A percentile compares a stretch with the other conserved stretches of the same genome.
Conservation (phyloP, 2,888 invertebrate genomes). For the Acanthosepion pharaonis region DNA sequence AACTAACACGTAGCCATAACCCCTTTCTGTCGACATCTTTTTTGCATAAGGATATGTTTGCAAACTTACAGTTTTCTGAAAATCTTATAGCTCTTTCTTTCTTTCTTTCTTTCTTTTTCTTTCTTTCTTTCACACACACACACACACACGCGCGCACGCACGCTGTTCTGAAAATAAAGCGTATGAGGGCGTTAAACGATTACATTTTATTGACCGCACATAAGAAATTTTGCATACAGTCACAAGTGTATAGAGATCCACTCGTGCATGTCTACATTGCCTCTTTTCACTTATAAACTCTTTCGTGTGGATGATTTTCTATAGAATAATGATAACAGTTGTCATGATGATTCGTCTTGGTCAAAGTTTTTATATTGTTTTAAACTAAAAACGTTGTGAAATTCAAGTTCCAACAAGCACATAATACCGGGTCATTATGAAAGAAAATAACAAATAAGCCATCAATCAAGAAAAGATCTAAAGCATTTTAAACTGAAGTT, state of each 20-base stretch:
- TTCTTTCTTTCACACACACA: background rate
- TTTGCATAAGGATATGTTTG: background rate
- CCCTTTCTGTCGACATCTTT: background rate
- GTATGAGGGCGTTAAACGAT: conserved; percentile 35
- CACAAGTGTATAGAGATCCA: background rate
- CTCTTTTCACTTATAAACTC: background rate
- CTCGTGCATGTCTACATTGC: background rate
- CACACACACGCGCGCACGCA: background rate
- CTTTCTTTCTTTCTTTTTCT: background rate
- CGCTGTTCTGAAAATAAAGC: background rate
- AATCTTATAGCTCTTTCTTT: background rate
- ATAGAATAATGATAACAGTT: background rate
- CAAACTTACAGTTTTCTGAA: background rate
- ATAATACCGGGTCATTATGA: background rate
- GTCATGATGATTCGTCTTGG: background rate
- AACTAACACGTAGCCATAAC: background rate
- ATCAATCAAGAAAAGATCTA: too few relatives aligned
- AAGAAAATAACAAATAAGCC: background rate
- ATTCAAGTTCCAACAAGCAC: background rate
- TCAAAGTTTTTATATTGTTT: background rate
- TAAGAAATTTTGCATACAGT: background rate
- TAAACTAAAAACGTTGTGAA: background rate
- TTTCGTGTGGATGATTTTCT: background rate
- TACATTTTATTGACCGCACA: background rate
- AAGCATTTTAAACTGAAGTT: too few relatives aligned